Percentiles rank a stretch among this genome's conserved stretches.
These are phyloP conservation scores for Heliopora coerulea DNA, from an alignment of 92 coral and sea anemone species.

Conservation along the genomic window DNA sequence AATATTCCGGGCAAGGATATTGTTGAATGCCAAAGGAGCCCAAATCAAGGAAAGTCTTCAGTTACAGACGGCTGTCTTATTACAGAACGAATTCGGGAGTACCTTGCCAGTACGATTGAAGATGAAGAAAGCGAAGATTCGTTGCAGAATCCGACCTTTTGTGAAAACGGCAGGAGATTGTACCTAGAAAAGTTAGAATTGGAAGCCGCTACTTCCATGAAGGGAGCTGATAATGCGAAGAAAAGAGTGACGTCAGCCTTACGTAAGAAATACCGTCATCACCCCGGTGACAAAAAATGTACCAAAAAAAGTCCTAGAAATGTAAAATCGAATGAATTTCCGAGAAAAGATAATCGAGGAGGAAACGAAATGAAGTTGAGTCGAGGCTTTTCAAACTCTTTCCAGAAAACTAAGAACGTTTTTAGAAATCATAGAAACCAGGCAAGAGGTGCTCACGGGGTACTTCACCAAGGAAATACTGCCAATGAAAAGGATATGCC, in stretches of 20 bases:
- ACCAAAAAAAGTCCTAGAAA: too few relatives aligned
- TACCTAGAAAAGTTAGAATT: too few relatives aligned
- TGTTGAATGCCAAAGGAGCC: too few relatives aligned
- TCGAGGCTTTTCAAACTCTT: not conserved
- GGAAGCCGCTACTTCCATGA: too few relatives aligned
- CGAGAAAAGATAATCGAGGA: not conserved
- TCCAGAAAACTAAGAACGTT: not conserved
- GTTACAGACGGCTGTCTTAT: constrained; percentile 7
- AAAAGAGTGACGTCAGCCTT: too few relatives aligned
- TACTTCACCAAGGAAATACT: too few relatives aligned
- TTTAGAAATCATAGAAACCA: not conserved
- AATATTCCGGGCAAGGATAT: too few relatives aligned
- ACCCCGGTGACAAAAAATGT: too few relatives aligned
- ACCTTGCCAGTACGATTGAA: constrained; percentile 8
- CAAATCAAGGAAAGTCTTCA: too few relatives aligned
- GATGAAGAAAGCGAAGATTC: not conserved
- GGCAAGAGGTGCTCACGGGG: not conserved
- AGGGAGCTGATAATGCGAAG: too few relatives aligned
- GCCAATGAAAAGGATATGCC: not conserved
- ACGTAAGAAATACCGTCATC: too few relatives aligned
- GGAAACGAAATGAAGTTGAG: not conserved
- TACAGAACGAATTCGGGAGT: constrained; percentile 14
- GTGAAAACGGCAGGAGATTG: not conserved
- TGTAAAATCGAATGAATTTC: too few relatives aligned
- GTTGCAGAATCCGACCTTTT: not conserved